These are phyloP conservation scores for Arizona elegans DNA, from an alignment of 2,113 vertebrate genomes.

Conservation along the genomic window DNA sequence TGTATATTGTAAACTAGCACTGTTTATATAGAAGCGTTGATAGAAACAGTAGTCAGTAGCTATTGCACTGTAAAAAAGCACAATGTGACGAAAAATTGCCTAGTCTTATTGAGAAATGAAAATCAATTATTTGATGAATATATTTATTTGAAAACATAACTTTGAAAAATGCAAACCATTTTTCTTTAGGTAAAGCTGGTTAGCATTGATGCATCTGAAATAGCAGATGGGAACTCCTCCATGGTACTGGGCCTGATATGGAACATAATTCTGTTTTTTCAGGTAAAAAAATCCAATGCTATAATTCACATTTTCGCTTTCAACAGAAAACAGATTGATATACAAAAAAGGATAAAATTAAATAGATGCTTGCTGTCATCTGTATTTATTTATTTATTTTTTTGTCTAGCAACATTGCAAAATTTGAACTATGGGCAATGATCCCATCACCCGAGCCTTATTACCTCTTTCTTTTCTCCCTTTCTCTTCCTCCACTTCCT, in stretches of 20 bases:
- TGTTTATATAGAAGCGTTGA: not conserved
- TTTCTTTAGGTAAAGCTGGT: conserved; percentile 87
- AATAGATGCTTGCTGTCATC: conserved; percentile 39
- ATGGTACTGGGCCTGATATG: conserved; percentile 93
- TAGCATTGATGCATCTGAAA: conserved; percentile 91
- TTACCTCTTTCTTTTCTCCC: conserved; percentile 36
- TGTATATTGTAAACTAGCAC: not conserved
- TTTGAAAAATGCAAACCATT: conserved; percentile 19
- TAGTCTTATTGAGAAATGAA: not conserved
- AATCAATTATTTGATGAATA: not conserved
- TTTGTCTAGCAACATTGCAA: conserved; percentile 29
- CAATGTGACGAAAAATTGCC: not conserved
- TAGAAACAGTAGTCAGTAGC: not conserved
- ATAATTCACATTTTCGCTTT: conserved; percentile 22
- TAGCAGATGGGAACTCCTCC: conserved; percentile 92
- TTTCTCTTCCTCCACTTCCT: not conserved
- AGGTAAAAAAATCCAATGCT: conserved; percentile 74
- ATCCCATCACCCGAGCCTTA: conserved; percentile 14
- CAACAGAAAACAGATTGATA: conserved; percentile 32
- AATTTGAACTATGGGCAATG: not conserved
- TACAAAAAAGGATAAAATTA: conserved; percentile 38
- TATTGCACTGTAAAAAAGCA: not conserved
- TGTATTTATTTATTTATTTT: not conserved
- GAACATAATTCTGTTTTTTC: conserved; percentile 98
- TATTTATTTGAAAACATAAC: not conserved